Base-by-base conservation (phyloP, 1,140 invertebrate genomes). In the Platyscapa corneri region DNA sequence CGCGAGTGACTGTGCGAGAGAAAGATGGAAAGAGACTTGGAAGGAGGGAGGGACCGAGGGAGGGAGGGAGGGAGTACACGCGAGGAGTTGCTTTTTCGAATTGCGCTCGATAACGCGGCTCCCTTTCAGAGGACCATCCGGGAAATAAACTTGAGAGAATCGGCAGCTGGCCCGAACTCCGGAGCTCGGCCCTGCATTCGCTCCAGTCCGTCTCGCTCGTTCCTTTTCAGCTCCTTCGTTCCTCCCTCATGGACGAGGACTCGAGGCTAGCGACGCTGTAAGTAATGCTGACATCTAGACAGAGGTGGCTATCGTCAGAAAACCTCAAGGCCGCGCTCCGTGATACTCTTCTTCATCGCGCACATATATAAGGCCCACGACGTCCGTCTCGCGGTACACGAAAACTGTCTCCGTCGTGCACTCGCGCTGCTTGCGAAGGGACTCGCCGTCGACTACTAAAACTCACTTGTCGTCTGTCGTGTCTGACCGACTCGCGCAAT, bases 401-500 rank as follows among this genome's bases (percentile, higher is more conserved):
- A 53, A 53, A 53, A 53, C 49, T 16, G 16, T 18, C 49, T 53
- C 49, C 49, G 49, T 53, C 49, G 10, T 18, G 49, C 49, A 53
- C 49, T 60, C 56, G 42, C 23, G 27, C 39, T 10, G 0, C 72
- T 46, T 23, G 27, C 20, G 27, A 46, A 37, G n/a, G 42, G 30
- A 5, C 14, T 23, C 23, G 42, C 0, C 42, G 75, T 20, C 75
- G 46, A 76, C 75, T 32, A 20, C 46, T n/a, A 27, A 78, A 78
- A 78, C 53, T 53, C 80, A 18, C 80, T 37, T 39, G 81, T 42
- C 79, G 79, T 65, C 60, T 27, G 81, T 53, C 64, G 82, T 74
- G 76, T 82, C 80, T 56, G 72, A 74, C 79, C 72, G 80, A 64
- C 70, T 78, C 74, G 67, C 80, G 74, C 79, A 70, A 64, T 86